Conservation (phyloP, 2,113 vertebrate genomes). For the cattle (Bos taurus) region DNA sequence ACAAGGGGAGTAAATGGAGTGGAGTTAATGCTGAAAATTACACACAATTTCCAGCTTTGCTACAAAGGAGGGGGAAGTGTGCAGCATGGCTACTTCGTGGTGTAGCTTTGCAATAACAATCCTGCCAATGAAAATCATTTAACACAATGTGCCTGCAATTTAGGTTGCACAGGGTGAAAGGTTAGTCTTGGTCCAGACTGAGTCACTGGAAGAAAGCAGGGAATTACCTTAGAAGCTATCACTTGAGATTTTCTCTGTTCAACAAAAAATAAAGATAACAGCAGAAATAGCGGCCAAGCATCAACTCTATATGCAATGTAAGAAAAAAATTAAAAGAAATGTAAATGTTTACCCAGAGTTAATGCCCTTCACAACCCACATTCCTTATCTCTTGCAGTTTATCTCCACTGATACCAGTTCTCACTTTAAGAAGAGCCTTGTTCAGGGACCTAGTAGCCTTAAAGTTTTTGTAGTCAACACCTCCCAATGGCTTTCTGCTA, state of each 20-base stretch:
- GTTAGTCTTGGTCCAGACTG: not conserved
- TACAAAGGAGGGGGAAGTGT: not conserved
- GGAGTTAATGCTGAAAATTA: not conserved
- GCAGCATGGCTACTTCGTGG: not conserved
- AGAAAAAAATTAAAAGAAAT: not conserved
- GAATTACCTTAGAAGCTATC: not conserved
- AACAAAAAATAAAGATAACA: not conserved
- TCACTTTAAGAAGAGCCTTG: not conserved
- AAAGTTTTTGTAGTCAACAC: not conserved
- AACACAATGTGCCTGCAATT: not conserved
- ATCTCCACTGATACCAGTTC: not conserved
- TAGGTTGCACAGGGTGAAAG: not conserved
- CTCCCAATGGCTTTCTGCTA: not conserved
- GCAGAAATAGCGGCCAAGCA: not conserved
- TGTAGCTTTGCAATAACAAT: not conserved
- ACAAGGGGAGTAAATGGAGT: not conserved
- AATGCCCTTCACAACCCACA: not conserved
- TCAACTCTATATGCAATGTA: not conserved
- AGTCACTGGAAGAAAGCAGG: not conserved
- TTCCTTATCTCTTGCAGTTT: not conserved
- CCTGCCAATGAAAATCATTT: not conserved
- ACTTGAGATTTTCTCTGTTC: not conserved
- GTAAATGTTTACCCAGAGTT: not conserved
- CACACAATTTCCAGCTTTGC: not conserved
- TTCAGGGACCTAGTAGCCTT: not conserved